A percentile compares a stretch with the other conserved stretches of the same genome.
These are phyloP conservation scores for Polydrusus cervinus DNA, from an alignment of 2,888 invertebrate genomes.

Conservation along the genomic window DNA sequence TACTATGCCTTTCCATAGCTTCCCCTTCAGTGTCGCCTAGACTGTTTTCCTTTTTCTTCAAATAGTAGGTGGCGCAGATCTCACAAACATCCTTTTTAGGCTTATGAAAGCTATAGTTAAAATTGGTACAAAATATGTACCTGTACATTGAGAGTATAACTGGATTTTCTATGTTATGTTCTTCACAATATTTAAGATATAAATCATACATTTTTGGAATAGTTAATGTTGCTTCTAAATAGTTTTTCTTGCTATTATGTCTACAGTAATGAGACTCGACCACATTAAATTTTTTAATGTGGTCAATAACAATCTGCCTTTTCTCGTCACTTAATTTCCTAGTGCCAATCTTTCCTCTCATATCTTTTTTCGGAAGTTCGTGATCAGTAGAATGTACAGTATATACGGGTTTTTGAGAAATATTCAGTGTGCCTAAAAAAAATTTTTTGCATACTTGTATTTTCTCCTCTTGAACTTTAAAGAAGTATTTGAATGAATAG, in stretches of 20 bases:
- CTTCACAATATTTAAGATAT: too few relatives aligned
- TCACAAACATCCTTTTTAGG: too few relatives aligned
- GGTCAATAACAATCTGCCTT: too few relatives aligned
- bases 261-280: too few relatives aligned
- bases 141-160: constrained; percentile 46
- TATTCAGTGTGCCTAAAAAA: constrained; percentile 32
- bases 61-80: too few relatives aligned
- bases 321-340: constrained; percentile 33
- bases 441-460: constrained; percentile 30
- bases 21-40: constrained; percentile 33
- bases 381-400: constrained; percentile 9
- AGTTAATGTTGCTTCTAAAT: too few relatives aligned
- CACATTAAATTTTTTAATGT: too few relatives aligned
- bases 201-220: too few relatives aligned
- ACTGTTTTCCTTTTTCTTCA: too few relatives aligned
- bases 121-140: constrained; percentile 46
- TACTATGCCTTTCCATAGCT: background rate
- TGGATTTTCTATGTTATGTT: constrained; percentile 41
- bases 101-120: background rate
- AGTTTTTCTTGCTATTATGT: too few relatives aligned
- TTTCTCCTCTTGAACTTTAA: constrained; percentile 32
- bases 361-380: constrained; percentile 29
- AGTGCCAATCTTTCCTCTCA: constrained; percentile 42
- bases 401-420: constrained; percentile 42
- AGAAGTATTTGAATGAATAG: too few relatives aligned